Percentiles rank a stretch among this genome's conserved stretches.
phyloP scores from a whole-genome alignment of 37 sponge, comb jelly and placozoan species.

The Eunapius fragilis region DNA sequence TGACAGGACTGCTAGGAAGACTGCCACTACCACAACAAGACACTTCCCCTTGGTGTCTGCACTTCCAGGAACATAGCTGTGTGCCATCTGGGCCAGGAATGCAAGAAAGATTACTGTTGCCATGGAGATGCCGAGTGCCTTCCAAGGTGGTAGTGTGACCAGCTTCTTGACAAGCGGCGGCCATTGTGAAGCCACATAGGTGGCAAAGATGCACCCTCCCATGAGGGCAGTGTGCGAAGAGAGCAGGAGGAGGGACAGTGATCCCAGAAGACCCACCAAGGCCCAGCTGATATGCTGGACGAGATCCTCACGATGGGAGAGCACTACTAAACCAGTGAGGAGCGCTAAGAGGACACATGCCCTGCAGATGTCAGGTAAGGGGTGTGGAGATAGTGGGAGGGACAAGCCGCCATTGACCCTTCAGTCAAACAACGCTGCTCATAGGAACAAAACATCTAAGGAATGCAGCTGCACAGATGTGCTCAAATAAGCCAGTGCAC shows the following conservation, averaged over 20 bases:
- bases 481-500: too few species aligned
- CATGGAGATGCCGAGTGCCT: constrained; percentile 32
- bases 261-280: constrained; percentile 24
- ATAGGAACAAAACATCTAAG: too few species aligned
- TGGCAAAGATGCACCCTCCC: constrained; percentile 45
- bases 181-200: constrained; percentile 63
- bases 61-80: constrained; percentile 77
- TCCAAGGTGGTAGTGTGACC: constrained; percentile 13
- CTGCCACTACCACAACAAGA: constrained; percentile 16
- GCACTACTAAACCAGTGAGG: constrained; percentile 14
- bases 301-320: constrained; percentile 29
- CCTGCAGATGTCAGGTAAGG: neutral
- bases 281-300: constrained; percentile 31
- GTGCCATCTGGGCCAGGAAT: constrained; percentile 40
- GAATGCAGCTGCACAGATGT: too few species aligned
- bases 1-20: constrained; percentile 18
- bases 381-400: neutral
- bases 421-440: too few species aligned
- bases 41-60: constrained; percentile 33
- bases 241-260: constrained; percentile 33
- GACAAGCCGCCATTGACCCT: neutral
- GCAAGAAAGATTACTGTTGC: neutral
- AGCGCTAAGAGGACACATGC: neutral
- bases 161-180: constrained; percentile 39
- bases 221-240: constrained; percentile 37